Evolutionary conservation across 2,113 vertebrate genomes (phyloP), one percentile per base, ranked within the genome.

Genomic region (Pipra filicauda): DNA sequence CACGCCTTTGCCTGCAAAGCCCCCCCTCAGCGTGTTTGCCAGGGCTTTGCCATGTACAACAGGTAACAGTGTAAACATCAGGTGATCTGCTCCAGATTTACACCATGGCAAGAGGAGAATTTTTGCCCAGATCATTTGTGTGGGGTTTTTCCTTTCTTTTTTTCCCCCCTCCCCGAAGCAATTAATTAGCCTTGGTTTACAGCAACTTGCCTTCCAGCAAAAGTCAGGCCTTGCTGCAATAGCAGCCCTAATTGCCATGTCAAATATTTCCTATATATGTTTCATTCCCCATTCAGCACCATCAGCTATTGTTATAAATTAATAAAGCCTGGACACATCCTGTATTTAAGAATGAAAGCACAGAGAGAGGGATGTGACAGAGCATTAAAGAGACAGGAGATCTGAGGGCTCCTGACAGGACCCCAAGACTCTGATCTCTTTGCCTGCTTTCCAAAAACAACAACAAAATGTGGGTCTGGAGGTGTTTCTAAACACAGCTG

Each of bases 231-330:
- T 71, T 1, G 1, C 76, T 71, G 67, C 8, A 17, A 52, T 8
- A 78, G 88, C 69, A 74, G 72, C 39, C 31, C 85, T 91, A 81
- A 95, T 94, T 96, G 93, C 95, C 73, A 22, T 57, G 88, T 81
- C 96, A 95, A 76, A 33, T 61, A 78, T 81, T 86, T 75, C 93
- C 62, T 43, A 84, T 41, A 41, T 41, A 41, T 41, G 5, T 41
- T 41, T 89, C 88, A 90, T 93, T 48, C 83, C 83, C 90, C 76
- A 41, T 41, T 41, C 39, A 94, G 90, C 79, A 90, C 79, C 91
- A 78, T 55, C 92, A 93, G 93, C 95, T 94, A 52, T 78, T 92
- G 85, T 59, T 81, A 78, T 81, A 88, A 96, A 96, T 96, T 94
- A 88, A 96, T 89, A 95, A 95, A 94, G 37, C 69, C 48, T 33